Conservation (phyloP, 1,140 invertebrate genomes). For the Trichonephila clavipes region DNA sequence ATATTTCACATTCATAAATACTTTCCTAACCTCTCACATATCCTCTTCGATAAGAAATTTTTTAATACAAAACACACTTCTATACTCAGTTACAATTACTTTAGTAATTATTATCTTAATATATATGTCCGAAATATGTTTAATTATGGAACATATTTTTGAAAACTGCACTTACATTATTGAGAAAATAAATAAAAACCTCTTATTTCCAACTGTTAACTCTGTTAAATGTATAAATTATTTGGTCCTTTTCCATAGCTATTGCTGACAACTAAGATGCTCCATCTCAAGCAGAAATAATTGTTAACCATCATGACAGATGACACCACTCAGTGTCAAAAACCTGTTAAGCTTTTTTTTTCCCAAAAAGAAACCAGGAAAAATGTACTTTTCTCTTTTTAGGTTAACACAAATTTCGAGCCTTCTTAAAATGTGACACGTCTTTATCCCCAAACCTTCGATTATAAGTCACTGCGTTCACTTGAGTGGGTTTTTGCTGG, state of each 20-base stretch:
- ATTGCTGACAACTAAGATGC: neutral
- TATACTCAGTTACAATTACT: no score
- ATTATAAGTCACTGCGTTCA: neutral
- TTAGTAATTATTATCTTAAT: no score
- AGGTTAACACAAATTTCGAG: neutral
- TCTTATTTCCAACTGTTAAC: no score
- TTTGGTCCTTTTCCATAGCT: neutral
- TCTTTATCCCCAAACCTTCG: neutral
- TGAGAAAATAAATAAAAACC: no score
- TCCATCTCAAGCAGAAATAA: neutral
- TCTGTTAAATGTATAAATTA: neutral
- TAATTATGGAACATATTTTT: no score
- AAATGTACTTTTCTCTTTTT: neutral
- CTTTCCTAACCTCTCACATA: no score
- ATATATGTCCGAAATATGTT: no score
- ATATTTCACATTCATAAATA: no score
- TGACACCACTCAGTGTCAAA: conserved; percentile 31
- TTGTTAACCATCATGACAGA: conserved; percentile 8
- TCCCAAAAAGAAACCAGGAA: neutral
- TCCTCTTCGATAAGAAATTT: no score
- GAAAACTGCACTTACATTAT: no score
- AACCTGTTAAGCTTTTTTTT: neutral
- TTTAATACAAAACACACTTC: no score
- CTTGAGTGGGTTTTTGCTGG: neutral
- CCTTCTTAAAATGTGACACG: neutral